Conservation (phyloP, 2,888 invertebrate species). For the Andrena chrysosceles region DNA sequence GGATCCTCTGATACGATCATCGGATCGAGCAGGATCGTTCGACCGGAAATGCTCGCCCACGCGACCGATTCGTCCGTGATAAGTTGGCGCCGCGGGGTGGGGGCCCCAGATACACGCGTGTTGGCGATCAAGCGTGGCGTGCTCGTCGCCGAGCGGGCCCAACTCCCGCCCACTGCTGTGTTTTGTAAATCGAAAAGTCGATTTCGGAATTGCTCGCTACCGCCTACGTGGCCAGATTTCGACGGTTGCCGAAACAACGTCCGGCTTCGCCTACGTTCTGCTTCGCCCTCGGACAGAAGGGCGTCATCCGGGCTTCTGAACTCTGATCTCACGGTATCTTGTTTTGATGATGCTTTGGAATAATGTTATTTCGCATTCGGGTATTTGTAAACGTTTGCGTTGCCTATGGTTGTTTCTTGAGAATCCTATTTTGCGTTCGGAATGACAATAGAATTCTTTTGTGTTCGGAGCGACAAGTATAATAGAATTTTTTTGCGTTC, state of each 20-base stretch:
- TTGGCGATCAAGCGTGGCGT: slow-evolving; percentile 50
- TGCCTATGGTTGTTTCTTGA: too few relatives aligned
- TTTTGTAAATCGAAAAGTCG: slow-evolving; percentile 72
- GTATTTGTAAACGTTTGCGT: too few relatives aligned
- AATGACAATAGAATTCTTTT: too few relatives aligned
- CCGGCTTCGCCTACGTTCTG: slow-evolving; percentile 70
- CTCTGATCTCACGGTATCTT: slow-evolving; percentile 28
- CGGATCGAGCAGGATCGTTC: slow-evolving; percentile 44
- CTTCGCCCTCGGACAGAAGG: slow-evolving; percentile 11
- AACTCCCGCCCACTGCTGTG: slow-evolving; percentile 66
- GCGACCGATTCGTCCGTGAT: slow-evolving; percentile 59
- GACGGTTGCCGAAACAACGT: slow-evolving; percentile 71
- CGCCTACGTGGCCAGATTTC: slow-evolving; percentile 67
- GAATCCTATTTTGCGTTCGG: too few relatives aligned
- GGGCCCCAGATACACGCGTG: slow-evolving; percentile 45
- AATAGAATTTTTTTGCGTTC: too few relatives aligned
- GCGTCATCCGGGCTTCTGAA: slow-evolving; percentile 18
- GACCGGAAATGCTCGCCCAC: slow-evolving; percentile 69
- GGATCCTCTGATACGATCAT: slow-evolving; percentile 18
- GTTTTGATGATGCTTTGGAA: background rate
- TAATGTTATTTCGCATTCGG: background rate
- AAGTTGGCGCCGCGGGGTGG: slow-evolving; percentile 45
- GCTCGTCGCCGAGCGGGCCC: slow-evolving; percentile 40
- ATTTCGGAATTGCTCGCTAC: slow-evolving; percentile 71
- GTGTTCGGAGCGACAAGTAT: too few relatives aligned